Percentiles rank a stretch among this genome's conserved stretches.
phyloP scores from a whole-genome alignment of 2,888 invertebrate genomes.

The Tetheella fluctuosa region DNA sequence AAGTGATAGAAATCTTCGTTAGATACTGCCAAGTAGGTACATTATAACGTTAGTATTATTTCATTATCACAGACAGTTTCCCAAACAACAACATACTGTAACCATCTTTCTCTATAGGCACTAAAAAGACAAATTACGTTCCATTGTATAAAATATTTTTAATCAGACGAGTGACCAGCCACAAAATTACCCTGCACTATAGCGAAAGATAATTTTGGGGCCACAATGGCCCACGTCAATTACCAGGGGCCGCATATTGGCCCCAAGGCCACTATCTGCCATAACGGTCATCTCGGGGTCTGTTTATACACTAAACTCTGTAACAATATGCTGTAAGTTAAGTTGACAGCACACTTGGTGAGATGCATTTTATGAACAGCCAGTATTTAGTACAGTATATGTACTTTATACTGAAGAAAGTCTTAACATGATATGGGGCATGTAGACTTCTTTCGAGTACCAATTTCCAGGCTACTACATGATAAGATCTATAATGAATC shows the following conservation, averaged over 20 bases:
- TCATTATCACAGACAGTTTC: no score
- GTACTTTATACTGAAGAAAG: no score
- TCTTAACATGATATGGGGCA: no score
- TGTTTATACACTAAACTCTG: constrained; percentile 4
- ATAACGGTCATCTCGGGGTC: background rate
- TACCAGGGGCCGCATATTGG: constrained; percentile 5
- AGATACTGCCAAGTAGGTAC: no score
- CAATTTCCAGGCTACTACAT: no score
- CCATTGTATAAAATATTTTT: constrained; percentile 4
- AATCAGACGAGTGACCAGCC: background rate
- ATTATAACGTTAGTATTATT: no score
- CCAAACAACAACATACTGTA: no score
- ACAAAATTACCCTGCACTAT: background rate
- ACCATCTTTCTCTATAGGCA: no score
- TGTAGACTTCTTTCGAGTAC: no score
- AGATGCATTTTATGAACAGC: background rate
- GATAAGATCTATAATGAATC: no score
- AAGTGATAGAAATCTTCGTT: no score
- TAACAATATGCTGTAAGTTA: background rate
- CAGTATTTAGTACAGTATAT: no score
- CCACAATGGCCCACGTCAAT: constrained; percentile 4
- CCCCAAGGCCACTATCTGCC: constrained; percentile 1
- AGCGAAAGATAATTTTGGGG: background rate
- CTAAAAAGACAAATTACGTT: background rate
- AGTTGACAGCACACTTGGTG: background rate